Conservation (phyloP, 2,113 vertebrate genomes). For the Urocitellus parryii region DNA sequence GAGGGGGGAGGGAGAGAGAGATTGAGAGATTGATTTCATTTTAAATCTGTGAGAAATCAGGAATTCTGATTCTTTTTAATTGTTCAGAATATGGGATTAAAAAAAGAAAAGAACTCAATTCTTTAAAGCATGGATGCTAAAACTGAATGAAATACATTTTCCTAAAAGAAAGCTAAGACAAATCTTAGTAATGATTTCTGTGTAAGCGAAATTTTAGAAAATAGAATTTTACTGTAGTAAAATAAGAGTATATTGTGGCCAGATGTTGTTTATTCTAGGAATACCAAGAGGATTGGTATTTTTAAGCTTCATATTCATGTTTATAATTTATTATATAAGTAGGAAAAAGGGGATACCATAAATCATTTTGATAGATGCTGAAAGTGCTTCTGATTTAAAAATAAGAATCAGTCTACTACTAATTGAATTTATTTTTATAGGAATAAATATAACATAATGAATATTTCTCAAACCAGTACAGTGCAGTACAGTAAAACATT, state of each 20-base stretch:
- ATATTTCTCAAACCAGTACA: neutral
- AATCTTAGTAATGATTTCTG: constrained; percentile 3
- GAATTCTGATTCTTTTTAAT: constrained; percentile 18
- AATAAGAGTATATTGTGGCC: neutral
- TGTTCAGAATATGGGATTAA: neutral
- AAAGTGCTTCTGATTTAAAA: neutral
- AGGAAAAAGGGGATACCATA: neutral
- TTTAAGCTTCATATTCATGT: neutral
- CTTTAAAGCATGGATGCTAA: neutral
- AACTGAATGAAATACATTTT: neutral
- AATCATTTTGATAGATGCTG: constrained; percentile 7
- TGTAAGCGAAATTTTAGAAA: neutral
- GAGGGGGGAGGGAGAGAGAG: too few relatives aligned
- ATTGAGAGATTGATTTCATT: constrained; percentile 4
- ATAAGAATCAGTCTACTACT: neutral
- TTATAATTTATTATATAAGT: neutral
- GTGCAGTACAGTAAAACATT: neutral
- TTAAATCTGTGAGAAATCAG: neutral
- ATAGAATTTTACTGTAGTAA: neutral
- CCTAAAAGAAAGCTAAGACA: constrained; percentile 15
- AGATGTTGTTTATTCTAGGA: neutral
- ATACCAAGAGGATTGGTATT: too few relatives aligned
- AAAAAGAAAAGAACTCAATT: neutral
- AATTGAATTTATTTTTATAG: neutral
- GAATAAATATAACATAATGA: neutral